Conservation (phyloP, 2,888 invertebrate genomes). For the Anorthoa munda region DNA sequence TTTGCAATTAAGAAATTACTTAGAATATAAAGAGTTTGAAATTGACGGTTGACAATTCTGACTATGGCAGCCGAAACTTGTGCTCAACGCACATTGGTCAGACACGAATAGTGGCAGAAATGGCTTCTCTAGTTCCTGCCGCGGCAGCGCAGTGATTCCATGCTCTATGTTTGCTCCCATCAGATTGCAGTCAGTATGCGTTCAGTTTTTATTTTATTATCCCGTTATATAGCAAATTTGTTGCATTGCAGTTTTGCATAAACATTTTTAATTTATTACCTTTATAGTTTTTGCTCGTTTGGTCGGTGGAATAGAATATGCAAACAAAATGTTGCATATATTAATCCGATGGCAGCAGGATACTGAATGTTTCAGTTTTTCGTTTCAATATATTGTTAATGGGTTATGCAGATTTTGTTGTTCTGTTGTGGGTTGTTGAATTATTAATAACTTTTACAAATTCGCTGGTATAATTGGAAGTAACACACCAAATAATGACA, state of each 20-base stretch:
- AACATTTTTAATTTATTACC: conserved; percentile 35
- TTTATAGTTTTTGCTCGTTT: conserved; percentile 34
- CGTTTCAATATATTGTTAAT: conserved; percentile 25
- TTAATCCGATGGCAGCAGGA: conserved; percentile 17
- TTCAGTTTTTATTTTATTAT: conserved; percentile 39
- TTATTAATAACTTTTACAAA: not conserved
- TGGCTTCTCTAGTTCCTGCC: not conserved
- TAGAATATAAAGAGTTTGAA: not conserved
- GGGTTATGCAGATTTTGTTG: conserved; percentile 14
- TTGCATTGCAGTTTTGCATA: conserved; percentile 38
- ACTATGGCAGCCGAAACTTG: not conserved
- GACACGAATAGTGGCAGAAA: not conserved
- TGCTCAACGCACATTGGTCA: not conserved
- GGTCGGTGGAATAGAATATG: conserved; percentile 20
- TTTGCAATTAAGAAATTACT: no score
- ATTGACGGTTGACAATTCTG: not conserved
- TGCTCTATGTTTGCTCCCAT: conserved; percentile 33
- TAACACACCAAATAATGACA: no score
- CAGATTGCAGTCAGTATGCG: conserved; percentile 32
- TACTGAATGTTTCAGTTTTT: conserved; percentile 13
- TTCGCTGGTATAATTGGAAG: not conserved
- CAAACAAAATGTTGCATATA: conserved; percentile 52
- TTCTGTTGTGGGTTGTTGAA: no score
- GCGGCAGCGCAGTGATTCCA: not conserved
- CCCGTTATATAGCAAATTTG: conserved; percentile 5